Base-by-base conservation (phyloP, 2,888 invertebrate species). In the Prostheceraeus crozeri region DNA sequence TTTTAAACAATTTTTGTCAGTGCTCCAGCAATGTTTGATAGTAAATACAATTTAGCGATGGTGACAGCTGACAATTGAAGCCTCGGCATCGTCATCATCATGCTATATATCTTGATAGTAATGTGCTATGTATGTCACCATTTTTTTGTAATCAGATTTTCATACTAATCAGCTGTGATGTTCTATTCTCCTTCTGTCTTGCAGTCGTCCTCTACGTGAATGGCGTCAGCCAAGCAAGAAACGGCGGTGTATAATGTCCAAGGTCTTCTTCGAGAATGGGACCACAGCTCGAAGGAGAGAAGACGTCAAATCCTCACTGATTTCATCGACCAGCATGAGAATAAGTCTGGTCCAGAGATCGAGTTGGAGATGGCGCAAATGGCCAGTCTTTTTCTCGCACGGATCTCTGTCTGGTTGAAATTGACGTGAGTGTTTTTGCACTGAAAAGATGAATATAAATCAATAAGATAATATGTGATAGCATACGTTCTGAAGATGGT, bases 361-460 rank as follows among this genome's bases (percentile, higher is more conserved):
- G 76, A 76, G 63, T 69, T 71, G 35, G 74, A 74, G 62, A 75
- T 76, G 67, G 75, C 75, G 14, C 72, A 76, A 62, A 74, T 75
- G 10, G 75, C 75, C 3, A 75, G 75, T 65, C 65, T 76, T 4
- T 75, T 76, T 65, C 65, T 76, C 3, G 70, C 75, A 23, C 65
- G 76, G 52, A 63, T 76, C 1, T 72, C 74, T 58, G 73, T 75
- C 14, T 76, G 74, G 73, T 65, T 76, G 1, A 64, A 75, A 55
- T 63, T 75, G 3, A 73, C 74, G 71, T 75, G 73, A 57, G 57
- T 11, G 10, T 33, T 10, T 10, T 10, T 33, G 33, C 33, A 11
- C 8, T 33, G 33, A 33, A 33, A 10, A 33, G 10, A 33, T 33
- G 11, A 10, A 33, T 33, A 33, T 33, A 33, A 10, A 33, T 33